Base-by-base conservation (phyloP, 2,113 vertebrate species). In the Meles meles region DNA sequence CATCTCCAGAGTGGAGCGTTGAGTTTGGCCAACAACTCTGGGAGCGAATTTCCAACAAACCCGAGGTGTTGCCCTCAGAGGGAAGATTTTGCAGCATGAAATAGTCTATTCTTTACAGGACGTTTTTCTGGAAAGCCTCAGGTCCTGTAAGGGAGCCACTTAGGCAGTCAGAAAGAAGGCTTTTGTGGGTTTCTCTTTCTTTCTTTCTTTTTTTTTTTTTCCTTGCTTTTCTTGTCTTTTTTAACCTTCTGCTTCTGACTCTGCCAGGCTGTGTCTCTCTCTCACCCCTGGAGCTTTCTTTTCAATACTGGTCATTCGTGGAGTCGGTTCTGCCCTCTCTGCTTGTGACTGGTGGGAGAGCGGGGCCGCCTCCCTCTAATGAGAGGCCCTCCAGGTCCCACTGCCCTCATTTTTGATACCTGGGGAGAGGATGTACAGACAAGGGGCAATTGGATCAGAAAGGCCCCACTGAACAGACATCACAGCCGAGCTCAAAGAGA, bases 371-470 rank as follows among this genome's bases (percentile, higher is more conserved):
- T 98, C 92, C 25, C 96, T 98, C 98, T 98, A 98, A 99, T 98
- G 98, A 98, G 98, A 94, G 97, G 96, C 98, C 98, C 98, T 98
- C 98, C 98, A 98, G 98, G 98, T 98, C 98, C 97, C 95, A 95
- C 92, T 98, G 98, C 98, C 99, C 98, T 98, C 97, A 76, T 96
- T 98, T 98, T 98, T 98, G 99, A 99, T 98, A 97, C 98, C 99
- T 98, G 98, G 98, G 98, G 98, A 98, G 98, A 98, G 98, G 98
- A 98, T 98, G 98, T 98, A 96, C 98, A 98, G 98, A 97, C 98
- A 20, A 98, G 98, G 97, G 97, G 98, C 98, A 97, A 47, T 57
- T 97, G 98, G 98, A 98, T 98, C 98, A 98, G 98, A 99, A 98
- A 98, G 98, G 98, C 83, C 76, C 98, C 97, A 97, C 98, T 96